phyloP scores from a whole-genome alignment of 1,140 invertebrate genomes.

The Popillia japonica region DNA sequence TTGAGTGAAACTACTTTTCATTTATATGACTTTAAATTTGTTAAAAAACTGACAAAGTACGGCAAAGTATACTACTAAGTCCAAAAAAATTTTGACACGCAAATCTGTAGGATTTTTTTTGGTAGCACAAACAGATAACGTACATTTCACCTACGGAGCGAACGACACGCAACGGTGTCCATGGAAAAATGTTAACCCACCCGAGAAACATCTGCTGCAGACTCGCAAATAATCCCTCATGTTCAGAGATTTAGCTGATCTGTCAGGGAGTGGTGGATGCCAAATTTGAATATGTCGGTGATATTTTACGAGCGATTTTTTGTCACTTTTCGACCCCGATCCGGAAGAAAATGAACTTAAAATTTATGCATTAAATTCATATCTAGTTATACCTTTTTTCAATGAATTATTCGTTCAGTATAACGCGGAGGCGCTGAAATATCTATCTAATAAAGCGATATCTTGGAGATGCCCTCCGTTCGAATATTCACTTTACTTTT shows the following conservation, averaged over 20 bases:
- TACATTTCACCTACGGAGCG: background rate
- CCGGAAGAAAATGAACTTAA: conserved; percentile 20
- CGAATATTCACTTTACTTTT: background rate
- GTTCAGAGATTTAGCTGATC: conserved; percentile 31
- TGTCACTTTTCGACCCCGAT: conserved; percentile 19
- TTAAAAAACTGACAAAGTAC: background rate
- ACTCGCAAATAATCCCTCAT: conserved; percentile 21
- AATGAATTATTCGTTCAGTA: background rate
- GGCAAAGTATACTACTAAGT: background rate
- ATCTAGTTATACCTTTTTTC: conserved; percentile 26
- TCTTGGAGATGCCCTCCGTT: background rate
- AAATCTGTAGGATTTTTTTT: conserved; percentile 8
- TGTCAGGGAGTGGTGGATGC: conserved; percentile 18
- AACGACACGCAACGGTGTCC: background rate
- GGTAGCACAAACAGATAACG: background rate
- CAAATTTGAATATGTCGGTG: conserved; percentile 27
- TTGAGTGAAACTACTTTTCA: too few relatives aligned
- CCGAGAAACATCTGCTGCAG: background rate
- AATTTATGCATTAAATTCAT: conserved; percentile 35
- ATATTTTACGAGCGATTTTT: conserved; percentile 32
- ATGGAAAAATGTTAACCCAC: conserved; percentile 30
- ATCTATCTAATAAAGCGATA: conserved; percentile 19
- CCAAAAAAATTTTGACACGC: background rate
- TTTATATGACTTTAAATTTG: too few relatives aligned
- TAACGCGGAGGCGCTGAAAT: background rate